Evolutionary conservation across 2,113 vertebrate genomes (phyloP).

Genomic region (Chiloscyllium plagiosum): DNA sequence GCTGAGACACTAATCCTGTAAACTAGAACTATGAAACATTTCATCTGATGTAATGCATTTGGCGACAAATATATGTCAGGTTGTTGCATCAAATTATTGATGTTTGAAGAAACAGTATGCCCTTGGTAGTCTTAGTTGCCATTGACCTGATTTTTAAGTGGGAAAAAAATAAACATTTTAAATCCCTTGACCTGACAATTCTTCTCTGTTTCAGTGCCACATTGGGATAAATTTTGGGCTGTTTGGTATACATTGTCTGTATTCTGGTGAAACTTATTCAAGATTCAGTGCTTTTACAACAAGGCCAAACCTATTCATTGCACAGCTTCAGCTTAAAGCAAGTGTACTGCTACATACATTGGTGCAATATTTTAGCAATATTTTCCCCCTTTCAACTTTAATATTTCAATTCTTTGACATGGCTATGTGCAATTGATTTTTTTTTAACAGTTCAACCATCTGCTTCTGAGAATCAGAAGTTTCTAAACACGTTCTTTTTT

Average conservation of each 20-base stretch:
- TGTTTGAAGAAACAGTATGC: background rate
- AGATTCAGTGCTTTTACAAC: background rate
- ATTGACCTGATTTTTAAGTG: background rate
- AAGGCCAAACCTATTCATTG: background rate
- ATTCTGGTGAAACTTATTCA: background rate
- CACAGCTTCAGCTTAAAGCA: background rate
- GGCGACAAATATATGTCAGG: background rate
- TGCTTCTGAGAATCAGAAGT: too few species aligned
- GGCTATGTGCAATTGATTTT: background rate
- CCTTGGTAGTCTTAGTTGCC: background rate
- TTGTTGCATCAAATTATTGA: background rate
- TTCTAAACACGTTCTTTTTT: too few species aligned
- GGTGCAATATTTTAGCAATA: background rate
- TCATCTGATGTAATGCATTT: background rate
- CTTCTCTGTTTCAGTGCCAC: background rate
- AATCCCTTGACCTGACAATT: background rate
- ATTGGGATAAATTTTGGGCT: background rate
- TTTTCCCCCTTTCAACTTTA: background rate
- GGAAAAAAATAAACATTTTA: background rate
- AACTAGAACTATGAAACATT: background rate
- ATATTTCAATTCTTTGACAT: background rate
- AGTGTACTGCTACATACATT: background rate
- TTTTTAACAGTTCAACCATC: background rate
- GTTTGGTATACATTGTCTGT: background rate
- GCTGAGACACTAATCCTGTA: background rate